A percentile compares a stretch with the other conserved stretches of the same genome.
These are phyloP conservation scores for Rhinogobio ventralis DNA, from an alignment of 2,797 vertebrate genomes.

Conservation along the genomic window DNA sequence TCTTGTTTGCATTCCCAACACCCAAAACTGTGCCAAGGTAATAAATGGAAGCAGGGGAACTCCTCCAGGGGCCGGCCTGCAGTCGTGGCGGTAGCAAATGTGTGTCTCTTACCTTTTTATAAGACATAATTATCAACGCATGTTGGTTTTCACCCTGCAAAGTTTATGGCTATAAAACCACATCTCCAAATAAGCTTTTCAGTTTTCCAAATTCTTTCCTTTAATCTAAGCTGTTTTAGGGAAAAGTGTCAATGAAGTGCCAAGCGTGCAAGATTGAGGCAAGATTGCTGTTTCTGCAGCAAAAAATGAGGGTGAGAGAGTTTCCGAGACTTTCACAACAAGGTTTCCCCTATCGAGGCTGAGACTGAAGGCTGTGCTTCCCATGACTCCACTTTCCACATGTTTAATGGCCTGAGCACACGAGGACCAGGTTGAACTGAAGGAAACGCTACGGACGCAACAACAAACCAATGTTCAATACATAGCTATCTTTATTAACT, in stretches of 20 bases:
- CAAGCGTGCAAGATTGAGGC: conserved; percentile 10
- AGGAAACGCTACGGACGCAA: background rate
- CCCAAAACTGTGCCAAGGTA: conserved; percentile 53
- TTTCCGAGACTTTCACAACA: conserved; percentile 46
- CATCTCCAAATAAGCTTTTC: conserved; percentile 59
- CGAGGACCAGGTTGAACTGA: background rate
- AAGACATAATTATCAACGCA: conserved; percentile 52
- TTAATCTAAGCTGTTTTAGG: conserved; percentile 39
- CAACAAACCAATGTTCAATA: background rate
- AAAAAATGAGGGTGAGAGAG: conserved; percentile 37
- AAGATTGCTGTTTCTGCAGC: conserved; percentile 19
- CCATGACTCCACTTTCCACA: conserved; percentile 48
- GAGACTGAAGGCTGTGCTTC: conserved; percentile 23
- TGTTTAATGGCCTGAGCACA: conserved; percentile 60
- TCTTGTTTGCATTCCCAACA: conserved; percentile 59
- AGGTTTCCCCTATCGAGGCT: conserved; percentile 62
- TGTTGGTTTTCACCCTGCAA: conserved; percentile 56
- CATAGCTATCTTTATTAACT: background rate
- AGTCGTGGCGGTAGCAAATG: conserved; percentile 20
- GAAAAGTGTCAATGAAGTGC: conserved; percentile 30
- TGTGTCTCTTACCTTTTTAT: conserved; percentile 44
- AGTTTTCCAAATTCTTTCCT: conserved; percentile 56
- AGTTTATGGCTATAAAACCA: conserved; percentile 54
- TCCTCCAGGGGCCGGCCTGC: conserved; percentile 15
- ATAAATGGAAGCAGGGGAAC: conserved; percentile 53